Base-by-base conservation (phyloP, 2,888 invertebrate genomes). In the Ormyrus nitidulus region DNA sequence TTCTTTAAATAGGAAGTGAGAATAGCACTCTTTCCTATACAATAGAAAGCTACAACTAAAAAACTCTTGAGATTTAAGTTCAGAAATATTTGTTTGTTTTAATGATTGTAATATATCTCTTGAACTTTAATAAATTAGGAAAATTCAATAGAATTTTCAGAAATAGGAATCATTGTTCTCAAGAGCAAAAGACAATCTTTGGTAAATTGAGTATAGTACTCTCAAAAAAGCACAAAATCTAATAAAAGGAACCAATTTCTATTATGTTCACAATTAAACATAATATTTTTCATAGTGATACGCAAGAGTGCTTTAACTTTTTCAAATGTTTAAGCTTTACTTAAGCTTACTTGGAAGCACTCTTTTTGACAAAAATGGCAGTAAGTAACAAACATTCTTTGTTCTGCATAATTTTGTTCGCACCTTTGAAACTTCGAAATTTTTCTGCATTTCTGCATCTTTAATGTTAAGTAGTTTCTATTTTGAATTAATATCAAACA, bases 241-340 rank as follows among this genome's bases (percentile, higher is more conserved):
- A 58, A 53, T 70, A 74, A 9, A 59, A 80, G 68, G 66, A 77
- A 80, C 62, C 66, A 69, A 71, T 59, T 79, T 56, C 34, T 51
- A 54, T 53, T 6, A 11, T 44, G 54, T 65, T 54, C 6, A n/a
- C n/a, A 19, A 5, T 56, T n/a, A 56, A 49, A 49, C 69, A 49
- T 34, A 76, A 69, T n/a, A 76, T 66, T 44, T 68, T 68, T 51
- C 34, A 54, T 11, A 54, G 46, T 46, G n/a, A 64, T 46, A 61
- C 61, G 7, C 51, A 66, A 59, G 75, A 51, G 48, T 51, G 46
- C 54, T 49, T 51, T 8, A 66, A 44, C 6, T 66, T 51, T 11
- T 51, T 62, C 19, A 53, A 66, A 53, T 46, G 11, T n/a, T 10
- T 11, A 11, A 10, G 53, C 13, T 7, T 11, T 19, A 51, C 64